phyloP scores from a whole-genome alignment of 2,888 invertebrate species.

The Rhagonycha lutea region DNA sequence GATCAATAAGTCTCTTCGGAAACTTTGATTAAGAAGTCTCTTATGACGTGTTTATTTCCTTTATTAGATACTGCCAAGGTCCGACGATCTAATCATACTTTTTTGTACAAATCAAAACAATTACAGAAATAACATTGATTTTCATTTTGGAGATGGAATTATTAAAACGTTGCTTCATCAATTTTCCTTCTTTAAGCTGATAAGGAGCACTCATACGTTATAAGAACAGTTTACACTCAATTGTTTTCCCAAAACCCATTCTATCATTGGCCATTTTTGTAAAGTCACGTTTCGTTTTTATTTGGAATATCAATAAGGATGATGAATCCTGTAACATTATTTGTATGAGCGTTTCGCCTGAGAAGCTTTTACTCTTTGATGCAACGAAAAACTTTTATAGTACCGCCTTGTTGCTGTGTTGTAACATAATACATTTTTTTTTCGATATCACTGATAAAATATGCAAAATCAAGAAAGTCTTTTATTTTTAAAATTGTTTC shows the following conservation, averaged over 20 bases:
- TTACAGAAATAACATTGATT: neutral
- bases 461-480: too few relatives aligned
- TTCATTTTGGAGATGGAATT: neutral
- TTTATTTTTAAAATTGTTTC: too few relatives aligned
- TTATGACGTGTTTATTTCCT: neutral
- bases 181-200: neutral
- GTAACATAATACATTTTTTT: too few relatives aligned
- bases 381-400: neutral
- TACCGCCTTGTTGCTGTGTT: neutral
- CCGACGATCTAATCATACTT: neutral
- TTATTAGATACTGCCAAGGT: neutral
- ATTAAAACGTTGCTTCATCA: neutral
- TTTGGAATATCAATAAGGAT: neutral
- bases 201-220: neutral
- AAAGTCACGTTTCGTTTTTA: neutral
- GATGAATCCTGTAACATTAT: neutral
- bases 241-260: neutral
- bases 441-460: too few relatives aligned
- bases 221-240: neutral
- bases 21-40: neutral
- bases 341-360: neutral
- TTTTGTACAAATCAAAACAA: neutral
- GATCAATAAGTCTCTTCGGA: neutral
- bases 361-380: neutral
- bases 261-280: neutral